phyloP scores from a whole-genome alignment of 2,113 vertebrate species.

The Arenaria interpres region DNA sequence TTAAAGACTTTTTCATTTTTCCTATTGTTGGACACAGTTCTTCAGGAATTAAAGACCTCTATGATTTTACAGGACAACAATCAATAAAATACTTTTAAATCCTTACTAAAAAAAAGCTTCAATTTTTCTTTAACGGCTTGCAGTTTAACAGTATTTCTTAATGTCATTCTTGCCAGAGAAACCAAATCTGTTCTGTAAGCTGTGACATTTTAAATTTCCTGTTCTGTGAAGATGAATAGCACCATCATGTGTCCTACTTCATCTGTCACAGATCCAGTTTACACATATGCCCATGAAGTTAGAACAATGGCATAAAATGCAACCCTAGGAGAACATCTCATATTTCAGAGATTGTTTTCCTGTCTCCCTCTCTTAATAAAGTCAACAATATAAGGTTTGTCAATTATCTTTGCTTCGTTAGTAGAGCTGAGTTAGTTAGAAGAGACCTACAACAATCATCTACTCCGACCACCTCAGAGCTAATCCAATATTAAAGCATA shows the following conservation, averaged over 20 bases:
- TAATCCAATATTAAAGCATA: not conserved
- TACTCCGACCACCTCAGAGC: not conserved
- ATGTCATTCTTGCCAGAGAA: not conserved
- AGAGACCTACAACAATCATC: not conserved
- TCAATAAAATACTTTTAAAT: constrained; percentile 54
- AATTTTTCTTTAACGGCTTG: not conserved
- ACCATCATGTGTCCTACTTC: not conserved
- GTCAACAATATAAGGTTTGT: not conserved
- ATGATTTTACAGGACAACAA: constrained; percentile 32
- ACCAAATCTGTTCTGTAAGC: not conserved
- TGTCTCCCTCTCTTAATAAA: too few species aligned
- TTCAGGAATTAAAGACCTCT: not conserved
- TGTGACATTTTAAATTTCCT: not conserved
- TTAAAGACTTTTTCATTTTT: constrained; percentile 28
- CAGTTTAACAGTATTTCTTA: not conserved
- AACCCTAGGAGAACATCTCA: not conserved
- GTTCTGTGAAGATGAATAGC: not conserved
- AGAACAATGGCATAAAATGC: too few species aligned
- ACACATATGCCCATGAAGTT: accelerated
- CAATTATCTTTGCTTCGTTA: not conserved
- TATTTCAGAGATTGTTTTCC: too few species aligned
- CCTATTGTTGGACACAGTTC: not conserved
- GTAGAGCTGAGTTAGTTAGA: too few species aligned
- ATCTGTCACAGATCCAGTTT: accelerated
- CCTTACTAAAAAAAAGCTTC: not conserved